Evolutionary conservation across 2,797 vertebrate genomes (phyloP).

Genomic region (Anabas testudineus): DNA sequence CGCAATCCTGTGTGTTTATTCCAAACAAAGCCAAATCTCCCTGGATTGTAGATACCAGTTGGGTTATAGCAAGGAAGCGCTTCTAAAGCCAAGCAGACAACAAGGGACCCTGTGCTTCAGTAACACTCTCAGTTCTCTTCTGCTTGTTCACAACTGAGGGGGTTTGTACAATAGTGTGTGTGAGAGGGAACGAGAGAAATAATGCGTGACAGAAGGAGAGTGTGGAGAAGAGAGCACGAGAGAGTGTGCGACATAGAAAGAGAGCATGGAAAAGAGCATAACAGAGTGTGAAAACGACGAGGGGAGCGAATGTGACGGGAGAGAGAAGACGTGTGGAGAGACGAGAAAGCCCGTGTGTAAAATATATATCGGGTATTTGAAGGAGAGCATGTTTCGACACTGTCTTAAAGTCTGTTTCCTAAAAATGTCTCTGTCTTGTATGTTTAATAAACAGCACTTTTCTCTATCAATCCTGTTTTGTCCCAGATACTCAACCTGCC

Average conservation of each 20-base stretch:
- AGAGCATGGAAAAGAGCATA: constrained; percentile 75
- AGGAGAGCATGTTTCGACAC: constrained; percentile 37
- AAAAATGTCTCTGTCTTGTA: constrained; percentile 26
- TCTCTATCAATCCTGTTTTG: not conserved
- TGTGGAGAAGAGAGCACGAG: constrained; percentile 58
- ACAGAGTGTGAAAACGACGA: constrained; percentile 72
- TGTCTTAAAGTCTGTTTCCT: constrained; percentile 51
- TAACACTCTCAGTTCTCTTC: constrained; percentile 62
- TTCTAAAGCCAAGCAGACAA: constrained; percentile 65
- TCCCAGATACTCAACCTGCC: not conserved
- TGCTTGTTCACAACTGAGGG: constrained; percentile 68
- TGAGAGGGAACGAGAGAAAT: constrained; percentile 46
- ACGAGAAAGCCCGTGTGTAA: constrained; percentile 20
- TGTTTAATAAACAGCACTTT: constrained; percentile 15
- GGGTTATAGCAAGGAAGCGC: constrained; percentile 56
- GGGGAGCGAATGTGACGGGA: constrained; percentile 50
- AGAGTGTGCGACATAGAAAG: constrained; percentile 59
- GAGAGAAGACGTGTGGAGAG: constrained; percentile 21
- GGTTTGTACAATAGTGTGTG: constrained; percentile 37
- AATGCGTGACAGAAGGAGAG: constrained; percentile 71
- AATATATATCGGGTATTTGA: constrained; percentile 34
- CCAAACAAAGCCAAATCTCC: constrained; percentile 73
- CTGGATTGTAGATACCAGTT: constrained; percentile 73
- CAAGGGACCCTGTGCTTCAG: constrained; percentile 54
- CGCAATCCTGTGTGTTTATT: constrained; percentile 67